These are phyloP conservation scores for Hestina assimilis DNA, from an alignment of 1,140 invertebrate genomes.

Conservation along the genomic window DNA sequence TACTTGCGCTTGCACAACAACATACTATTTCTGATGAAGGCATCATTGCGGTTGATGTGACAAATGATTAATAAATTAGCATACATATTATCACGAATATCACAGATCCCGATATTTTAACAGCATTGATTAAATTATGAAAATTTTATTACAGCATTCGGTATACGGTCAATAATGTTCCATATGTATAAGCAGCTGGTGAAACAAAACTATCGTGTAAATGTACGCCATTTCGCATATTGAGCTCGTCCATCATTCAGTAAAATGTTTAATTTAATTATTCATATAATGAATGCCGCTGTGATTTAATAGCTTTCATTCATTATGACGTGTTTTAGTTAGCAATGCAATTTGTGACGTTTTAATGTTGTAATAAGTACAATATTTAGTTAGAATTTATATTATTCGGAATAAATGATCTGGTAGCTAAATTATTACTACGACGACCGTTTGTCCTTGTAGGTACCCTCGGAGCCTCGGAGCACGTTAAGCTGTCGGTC, in stretches of 20 bases:
- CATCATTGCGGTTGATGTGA: too few relatives aligned
- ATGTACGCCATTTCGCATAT: conserved; percentile 59
- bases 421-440: too few relatives aligned
- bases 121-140: conserved; percentile 31
- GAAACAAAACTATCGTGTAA: conserved; percentile 53
- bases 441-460: too few relatives aligned
- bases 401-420: too few relatives aligned
- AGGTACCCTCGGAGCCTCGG: too few relatives aligned
- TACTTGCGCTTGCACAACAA: too few relatives aligned
- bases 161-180: conserved; percentile 46
- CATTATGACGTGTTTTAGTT: conserved; percentile 7
- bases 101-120: neutral
- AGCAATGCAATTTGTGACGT: neutral
- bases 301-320: conserved; percentile 15
- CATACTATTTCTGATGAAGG: too few relatives aligned
- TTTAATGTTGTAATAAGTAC: neutral
- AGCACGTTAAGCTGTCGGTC: too few relatives aligned
- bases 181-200: conserved; percentile 46
- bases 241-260: conserved; percentile 62
- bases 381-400: neutral
- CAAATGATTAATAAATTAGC: neutral
- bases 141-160: conserved; percentile 43
- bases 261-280: conserved; percentile 31
- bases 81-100: neutral
- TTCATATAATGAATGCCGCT: conserved; percentile 18